Percentiles rank a stretch among this genome's conserved stretches.
phyloP scores from a whole-genome alignment of 1,140 invertebrate species.

The Cyrtorhinus lividipennis region DNA sequence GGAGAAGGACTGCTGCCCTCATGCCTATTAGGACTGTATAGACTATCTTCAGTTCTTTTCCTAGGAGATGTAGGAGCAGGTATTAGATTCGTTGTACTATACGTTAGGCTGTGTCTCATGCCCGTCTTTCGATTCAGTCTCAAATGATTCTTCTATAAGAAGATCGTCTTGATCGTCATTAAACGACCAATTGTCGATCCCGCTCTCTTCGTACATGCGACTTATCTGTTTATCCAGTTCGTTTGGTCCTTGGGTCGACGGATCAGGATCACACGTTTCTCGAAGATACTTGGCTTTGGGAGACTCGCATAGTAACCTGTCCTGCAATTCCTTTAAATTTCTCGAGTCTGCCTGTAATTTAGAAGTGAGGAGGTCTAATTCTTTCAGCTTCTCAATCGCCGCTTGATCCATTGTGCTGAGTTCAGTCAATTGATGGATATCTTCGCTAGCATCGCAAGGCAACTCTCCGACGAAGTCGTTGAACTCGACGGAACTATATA shows the following conservation, averaged over 20 bases:
- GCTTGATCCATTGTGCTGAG: constrained; percentile 60
- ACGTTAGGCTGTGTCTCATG: background rate
- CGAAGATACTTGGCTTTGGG: constrained; percentile 34
- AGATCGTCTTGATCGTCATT: constrained; percentile 16
- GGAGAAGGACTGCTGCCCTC: background rate
- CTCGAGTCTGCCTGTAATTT: constrained; percentile 64
- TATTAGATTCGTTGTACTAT: background rate
- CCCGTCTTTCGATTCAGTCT: constrained; percentile 1
- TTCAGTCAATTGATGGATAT: constrained; percentile 54
- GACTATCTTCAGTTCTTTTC: constrained; percentile 2
- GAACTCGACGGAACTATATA: constrained; percentile 58
- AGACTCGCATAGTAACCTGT: constrained; percentile 41
- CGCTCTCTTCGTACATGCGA: constrained; percentile 47
- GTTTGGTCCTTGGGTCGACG: constrained; percentile 37
- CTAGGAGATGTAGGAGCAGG: constrained; percentile 6
- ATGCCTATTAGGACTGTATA: background rate
- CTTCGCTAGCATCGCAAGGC: constrained; percentile 58
- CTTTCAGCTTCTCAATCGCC: constrained; percentile 58
- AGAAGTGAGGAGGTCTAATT: constrained; percentile 55
- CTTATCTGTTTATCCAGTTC: constrained; percentile 53
- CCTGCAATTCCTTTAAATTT: constrained; percentile 57
- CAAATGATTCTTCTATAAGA: constrained; percentile 8
- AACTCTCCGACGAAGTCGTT: constrained; percentile 60
- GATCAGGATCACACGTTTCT: constrained; percentile 32
- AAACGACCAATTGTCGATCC: constrained; percentile 57